phyloP scores from a whole-genome alignment of 2,888 invertebrate genomes.

The Mylabris sibirica region DNA sequence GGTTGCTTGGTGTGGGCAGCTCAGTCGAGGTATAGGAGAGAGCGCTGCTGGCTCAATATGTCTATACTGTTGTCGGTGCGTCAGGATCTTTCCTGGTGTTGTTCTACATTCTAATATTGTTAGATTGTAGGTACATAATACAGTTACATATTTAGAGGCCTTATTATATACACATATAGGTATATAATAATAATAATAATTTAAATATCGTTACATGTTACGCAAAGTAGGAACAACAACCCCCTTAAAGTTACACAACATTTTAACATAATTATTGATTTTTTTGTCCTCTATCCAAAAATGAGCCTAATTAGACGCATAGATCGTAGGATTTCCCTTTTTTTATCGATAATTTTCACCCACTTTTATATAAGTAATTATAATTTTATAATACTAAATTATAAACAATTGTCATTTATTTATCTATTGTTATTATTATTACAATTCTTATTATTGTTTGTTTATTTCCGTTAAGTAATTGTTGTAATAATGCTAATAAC shows the following conservation, averaged over 20 bases:
- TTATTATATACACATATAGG: background rate
- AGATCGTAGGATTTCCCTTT: background rate
- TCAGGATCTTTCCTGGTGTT: slow-evolving; percentile 42
- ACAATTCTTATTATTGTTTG: background rate
- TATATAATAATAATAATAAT: slow-evolving; percentile 25
- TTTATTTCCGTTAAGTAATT: slow-evolving; percentile 6
- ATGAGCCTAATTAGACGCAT: too few relatives aligned
- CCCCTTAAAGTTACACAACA: background rate
- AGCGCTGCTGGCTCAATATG: slow-evolving; percentile 57
- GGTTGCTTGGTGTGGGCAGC: slow-evolving; percentile 54
- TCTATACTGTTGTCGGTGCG: slow-evolving; percentile 58
- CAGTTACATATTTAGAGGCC: background rate
- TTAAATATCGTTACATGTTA: slow-evolving; percentile 30
- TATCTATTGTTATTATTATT: background rate
- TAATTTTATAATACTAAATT: too few relatives aligned
- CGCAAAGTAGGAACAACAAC: slow-evolving; percentile 3
- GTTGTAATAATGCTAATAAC: background rate
- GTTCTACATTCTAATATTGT: too few relatives aligned
- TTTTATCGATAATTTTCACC: background rate
- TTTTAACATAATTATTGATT: slow-evolving; percentile 25
- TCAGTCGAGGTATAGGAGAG: slow-evolving; percentile 53
- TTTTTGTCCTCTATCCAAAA: background rate
- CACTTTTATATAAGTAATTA: too few relatives aligned
- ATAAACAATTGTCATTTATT: too few relatives aligned
- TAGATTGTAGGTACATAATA: too few relatives aligned